Evolutionary conservation across 2,888 invertebrate species (phyloP).

Genomic region (Agrotis clavis): DNA sequence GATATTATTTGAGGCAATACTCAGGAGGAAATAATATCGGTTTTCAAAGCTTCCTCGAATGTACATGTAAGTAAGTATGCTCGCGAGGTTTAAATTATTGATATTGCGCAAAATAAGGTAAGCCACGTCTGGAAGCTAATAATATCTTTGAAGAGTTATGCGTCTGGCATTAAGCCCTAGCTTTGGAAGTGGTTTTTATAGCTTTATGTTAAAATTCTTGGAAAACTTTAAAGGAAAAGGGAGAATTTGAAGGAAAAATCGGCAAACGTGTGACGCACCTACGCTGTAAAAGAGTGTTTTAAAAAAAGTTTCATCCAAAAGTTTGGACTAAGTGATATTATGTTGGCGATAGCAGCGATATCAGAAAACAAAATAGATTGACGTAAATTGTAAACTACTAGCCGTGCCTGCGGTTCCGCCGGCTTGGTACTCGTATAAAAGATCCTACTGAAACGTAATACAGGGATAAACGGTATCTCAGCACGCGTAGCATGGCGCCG

Average conservation of each 20-base stretch:
- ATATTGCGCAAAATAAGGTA: background rate
- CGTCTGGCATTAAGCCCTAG: background rate
- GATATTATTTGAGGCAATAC: too few relatives aligned
- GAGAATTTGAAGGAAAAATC: background rate
- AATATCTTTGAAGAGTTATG: background rate
- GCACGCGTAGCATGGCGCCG: too few relatives aligned
- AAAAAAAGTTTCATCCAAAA: background rate
- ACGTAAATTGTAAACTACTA: too few relatives aligned
- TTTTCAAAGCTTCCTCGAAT: background rate
- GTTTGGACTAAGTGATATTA: too few relatives aligned
- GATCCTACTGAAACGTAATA: too few relatives aligned
- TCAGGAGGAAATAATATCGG: background rate
- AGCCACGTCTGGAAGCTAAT: constrained; percentile 2
- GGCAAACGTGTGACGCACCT: background rate
- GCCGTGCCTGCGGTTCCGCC: too few relatives aligned
- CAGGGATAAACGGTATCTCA: too few relatives aligned
- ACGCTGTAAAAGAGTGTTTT: too few relatives aligned
- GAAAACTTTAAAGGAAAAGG: background rate
- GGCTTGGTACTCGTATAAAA: too few relatives aligned
- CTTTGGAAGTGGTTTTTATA: background rate
- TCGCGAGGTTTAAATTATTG: background rate
- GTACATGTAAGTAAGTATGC: background rate
- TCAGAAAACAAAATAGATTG: too few relatives aligned
- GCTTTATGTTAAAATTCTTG: background rate
- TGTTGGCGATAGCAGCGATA: too few relatives aligned